Evolutionary conservation across 1,140 invertebrate species (phyloP).

Genomic region (Drosophila murphyi): DNA sequence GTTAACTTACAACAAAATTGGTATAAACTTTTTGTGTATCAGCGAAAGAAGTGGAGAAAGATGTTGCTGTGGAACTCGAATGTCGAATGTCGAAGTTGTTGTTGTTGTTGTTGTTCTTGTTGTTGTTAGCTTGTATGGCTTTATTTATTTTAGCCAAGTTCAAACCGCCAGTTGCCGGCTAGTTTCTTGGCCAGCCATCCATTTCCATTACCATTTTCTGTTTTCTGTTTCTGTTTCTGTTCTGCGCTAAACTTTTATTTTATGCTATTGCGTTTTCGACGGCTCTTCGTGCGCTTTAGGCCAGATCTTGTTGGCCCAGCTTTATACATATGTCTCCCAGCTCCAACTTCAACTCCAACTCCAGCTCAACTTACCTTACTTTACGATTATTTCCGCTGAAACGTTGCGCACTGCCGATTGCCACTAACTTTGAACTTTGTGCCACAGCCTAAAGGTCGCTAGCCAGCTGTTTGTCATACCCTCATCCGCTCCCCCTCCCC

Average conservation of each 20-base stretch:
- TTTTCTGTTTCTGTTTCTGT: slow-evolving; percentile 32
- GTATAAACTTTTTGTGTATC: neutral
- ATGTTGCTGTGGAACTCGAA: slow-evolving; percentile 19
- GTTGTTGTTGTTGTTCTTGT: slow-evolving; percentile 42
- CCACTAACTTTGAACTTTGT: slow-evolving; percentile 74
- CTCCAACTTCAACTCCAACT: neutral
- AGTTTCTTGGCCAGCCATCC: slow-evolving; percentile 61
- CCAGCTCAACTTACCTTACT: slow-evolving; percentile 63
- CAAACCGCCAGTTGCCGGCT: slow-evolving; percentile 57
- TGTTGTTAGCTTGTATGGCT: slow-evolving; percentile 62
- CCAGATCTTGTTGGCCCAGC: slow-evolving; percentile 15
- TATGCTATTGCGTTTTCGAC: slow-evolving; percentile 59
- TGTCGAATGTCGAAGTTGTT: slow-evolving; percentile 6
- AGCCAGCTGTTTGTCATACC: neutral
- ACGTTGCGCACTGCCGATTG: slow-evolving; percentile 61
- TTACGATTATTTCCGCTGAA: slow-evolving; percentile 82
- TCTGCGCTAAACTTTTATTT: slow-evolving; percentile 79
- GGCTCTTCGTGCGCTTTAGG: slow-evolving; percentile 8
- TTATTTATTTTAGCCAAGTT: slow-evolving; percentile 82
- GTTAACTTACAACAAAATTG: slow-evolving; percentile 46
- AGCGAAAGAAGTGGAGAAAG: no score
- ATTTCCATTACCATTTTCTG: slow-evolving; percentile 45
- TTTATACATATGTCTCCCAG: slow-evolving; percentile 1
- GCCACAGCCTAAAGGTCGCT: neutral
- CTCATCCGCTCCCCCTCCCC: neutral